Evolutionary conservation across 2,113 vertebrate species (phyloP).

Genomic region (Neotoma lepida): DNA sequence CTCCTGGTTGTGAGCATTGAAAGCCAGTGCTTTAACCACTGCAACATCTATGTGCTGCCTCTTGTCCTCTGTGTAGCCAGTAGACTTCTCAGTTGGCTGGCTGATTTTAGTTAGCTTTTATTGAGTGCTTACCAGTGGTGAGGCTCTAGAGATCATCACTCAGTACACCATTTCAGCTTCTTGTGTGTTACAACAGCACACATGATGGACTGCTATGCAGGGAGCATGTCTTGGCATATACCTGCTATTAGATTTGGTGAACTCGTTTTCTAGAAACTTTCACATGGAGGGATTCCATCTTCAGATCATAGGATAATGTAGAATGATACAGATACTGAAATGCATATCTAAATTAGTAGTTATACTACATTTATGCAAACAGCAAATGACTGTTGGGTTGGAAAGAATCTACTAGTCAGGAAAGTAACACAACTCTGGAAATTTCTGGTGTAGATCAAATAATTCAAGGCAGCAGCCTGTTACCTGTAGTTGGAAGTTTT

Average conservation of each 20-base stretch:
- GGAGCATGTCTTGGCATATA: neutral
- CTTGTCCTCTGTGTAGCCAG: neutral
- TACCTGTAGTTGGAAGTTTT: too few species aligned
- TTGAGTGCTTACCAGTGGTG: neutral
- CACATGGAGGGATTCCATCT: neutral
- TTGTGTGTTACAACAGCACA: neutral
- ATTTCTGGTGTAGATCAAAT: neutral
- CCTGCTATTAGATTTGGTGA: neutral
- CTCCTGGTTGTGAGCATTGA: neutral
- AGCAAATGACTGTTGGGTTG: neutral
- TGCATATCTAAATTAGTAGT: constrained; percentile 20
- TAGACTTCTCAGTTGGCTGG: neutral
- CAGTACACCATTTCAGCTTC: neutral
- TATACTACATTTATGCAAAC: neutral
- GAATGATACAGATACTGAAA: constrained; percentile 23
- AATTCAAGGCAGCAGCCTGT: neutral
- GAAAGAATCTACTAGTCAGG: neutral
- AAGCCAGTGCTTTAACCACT: neutral
- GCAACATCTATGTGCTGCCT: neutral
- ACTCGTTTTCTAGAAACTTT: constrained; percentile 19
- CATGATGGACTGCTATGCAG: neutral
- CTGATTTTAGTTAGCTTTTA: neutral
- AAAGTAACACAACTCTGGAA: neutral
- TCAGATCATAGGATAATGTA: neutral
- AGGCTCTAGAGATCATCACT: neutral